Evolutionary conservation across 2,888 invertebrate genomes (phyloP).

Genomic region (Strigamia transsilvanica): DNA sequence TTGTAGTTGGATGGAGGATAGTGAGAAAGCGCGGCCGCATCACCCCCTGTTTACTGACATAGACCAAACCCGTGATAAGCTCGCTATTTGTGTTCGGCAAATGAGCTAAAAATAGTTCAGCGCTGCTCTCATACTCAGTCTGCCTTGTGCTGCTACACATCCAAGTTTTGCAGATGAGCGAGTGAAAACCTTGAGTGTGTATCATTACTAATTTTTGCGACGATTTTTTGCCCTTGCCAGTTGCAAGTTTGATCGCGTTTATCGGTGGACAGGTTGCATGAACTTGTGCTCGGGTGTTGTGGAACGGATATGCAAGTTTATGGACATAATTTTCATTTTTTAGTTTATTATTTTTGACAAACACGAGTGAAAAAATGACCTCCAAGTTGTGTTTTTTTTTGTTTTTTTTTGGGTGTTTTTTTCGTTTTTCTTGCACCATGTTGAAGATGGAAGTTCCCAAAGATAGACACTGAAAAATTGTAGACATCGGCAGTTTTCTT

Average conservation of each 20-base stretch:
- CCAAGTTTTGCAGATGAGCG: conserved; percentile 26
- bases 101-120: conserved; percentile 53
- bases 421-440: background rate
- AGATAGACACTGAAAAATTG: conserved; percentile 27
- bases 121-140: conserved; percentile 46
- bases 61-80: conserved; percentile 52
- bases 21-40: conserved; percentile 13
- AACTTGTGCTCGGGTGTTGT: background rate
- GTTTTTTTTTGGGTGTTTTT: background rate
- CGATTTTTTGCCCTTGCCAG: background rate
- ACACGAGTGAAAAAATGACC: conserved; percentile 28
- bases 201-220: background rate
- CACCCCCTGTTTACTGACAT: conserved; percentile 16
- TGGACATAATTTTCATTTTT: background rate
- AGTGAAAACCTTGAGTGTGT: background rate
- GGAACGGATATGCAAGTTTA: conserved; percentile 14
- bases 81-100: conserved; percentile 54
- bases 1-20: conserved; percentile 45
- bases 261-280: background rate
- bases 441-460: conserved; percentile 22
- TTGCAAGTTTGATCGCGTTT: background rate
- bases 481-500: conserved; percentile 18
- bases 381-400: conserved; percentile 1
- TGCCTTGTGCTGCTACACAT: conserved; percentile 43
- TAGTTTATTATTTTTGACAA: conserved; percentile 17